Percentiles rank a stretch among this genome's conserved stretches.
Conservation (phyloP, 2,113 vertebrate species). For the Semnornis frantzii region DNA sequence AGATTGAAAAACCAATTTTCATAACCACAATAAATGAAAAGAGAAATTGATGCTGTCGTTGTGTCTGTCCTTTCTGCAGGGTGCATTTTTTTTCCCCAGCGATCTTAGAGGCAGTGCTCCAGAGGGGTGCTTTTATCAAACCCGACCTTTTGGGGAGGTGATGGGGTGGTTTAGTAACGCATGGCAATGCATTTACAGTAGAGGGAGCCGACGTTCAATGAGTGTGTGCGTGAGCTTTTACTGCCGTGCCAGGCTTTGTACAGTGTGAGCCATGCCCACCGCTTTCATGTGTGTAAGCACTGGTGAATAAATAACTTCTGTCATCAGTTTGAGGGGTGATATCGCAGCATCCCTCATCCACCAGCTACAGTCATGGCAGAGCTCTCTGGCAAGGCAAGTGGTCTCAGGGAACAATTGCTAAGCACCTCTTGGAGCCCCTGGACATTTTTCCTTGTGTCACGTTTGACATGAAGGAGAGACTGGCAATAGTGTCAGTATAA, state of each 20-base stretch:
- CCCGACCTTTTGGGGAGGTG: neutral
- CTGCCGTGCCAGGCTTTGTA: neutral
- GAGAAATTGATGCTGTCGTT: conserved; percentile 32
- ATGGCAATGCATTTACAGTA: neutral
- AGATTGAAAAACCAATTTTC: conserved; percentile 38
- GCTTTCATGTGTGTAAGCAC: neutral
- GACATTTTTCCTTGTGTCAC: neutral
- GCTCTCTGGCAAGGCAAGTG: neutral
- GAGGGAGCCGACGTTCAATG: conserved; percentile 43
- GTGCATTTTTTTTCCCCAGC: conserved; percentile 25
- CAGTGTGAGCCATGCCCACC: neutral
- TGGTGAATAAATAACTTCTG: neutral
- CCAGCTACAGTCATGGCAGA: neutral
- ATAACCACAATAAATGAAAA: conserved; percentile 28
- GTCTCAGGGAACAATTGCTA: neutral
- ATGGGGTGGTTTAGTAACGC: neutral
- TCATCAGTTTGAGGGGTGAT: neutral
- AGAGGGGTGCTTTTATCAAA: neutral
- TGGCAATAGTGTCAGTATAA: neutral
- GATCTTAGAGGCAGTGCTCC: conserved; percentile 55
- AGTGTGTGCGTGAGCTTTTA: neutral
- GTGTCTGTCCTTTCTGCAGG: neutral
- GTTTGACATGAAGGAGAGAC: neutral
- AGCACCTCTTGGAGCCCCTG: accelerated
- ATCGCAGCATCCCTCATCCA: neutral